A percentile compares a stretch with the other conserved stretches of the same genome.
Evolutionary conservation across 2,113 vertebrate genomes (phyloP).

Genomic region (Calyptomena viridis): DNA sequence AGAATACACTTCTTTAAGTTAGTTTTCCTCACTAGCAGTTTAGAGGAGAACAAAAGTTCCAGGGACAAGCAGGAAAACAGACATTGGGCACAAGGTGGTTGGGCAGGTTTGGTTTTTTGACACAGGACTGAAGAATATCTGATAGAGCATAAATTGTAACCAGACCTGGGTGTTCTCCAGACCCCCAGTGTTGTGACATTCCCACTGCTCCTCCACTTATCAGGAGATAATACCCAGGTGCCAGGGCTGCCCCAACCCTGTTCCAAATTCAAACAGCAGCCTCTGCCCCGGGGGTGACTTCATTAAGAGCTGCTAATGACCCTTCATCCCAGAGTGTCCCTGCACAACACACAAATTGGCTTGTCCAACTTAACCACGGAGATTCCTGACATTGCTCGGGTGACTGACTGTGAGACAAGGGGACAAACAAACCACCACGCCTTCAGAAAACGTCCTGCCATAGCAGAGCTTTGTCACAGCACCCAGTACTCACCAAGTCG

Average conservation of each 20-base stretch:
- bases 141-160: not conserved
- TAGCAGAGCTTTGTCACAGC: not conserved
- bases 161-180: not conserved
- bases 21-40: not conserved
- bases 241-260: not conserved
- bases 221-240: not conserved
- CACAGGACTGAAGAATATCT: not conserved
- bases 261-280: not conserved
- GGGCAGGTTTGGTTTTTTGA: not conserved
- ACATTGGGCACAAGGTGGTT: not conserved
- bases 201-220: not conserved
- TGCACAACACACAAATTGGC: not conserved
- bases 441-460: not conserved
- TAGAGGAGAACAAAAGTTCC: not conserved
- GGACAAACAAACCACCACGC: not conserved
- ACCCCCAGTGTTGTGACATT: not conserved
- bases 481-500: slow-evolving; percentile 84
- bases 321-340: not conserved
- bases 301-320: not conserved
- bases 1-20: not conserved
- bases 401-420: not conserved
- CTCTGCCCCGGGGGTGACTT: not conserved
- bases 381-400: not conserved
- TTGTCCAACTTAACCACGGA: accelerated
- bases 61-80: not conserved